A percentile compares a stretch with the other conserved stretches of the same genome.
These are phyloP conservation scores for Theodoxus fluviatilis DNA, from an alignment of 2,888 invertebrate species.

Conservation along the genomic window DNA sequence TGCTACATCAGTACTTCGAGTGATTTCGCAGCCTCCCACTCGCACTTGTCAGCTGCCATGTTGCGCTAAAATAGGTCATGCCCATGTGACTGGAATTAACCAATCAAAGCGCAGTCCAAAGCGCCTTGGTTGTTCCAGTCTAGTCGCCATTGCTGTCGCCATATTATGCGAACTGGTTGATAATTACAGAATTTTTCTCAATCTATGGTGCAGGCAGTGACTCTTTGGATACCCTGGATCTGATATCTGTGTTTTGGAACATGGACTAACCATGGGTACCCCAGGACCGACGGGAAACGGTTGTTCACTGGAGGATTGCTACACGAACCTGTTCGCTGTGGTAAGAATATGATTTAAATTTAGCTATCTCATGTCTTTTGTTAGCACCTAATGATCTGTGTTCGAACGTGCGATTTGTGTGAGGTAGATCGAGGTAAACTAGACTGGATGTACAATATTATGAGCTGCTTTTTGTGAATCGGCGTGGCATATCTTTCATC, in stretches of 20 bases:
- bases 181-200: slow-evolving; percentile 49
- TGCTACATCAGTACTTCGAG: too few species aligned
- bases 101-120: slow-evolving; percentile 60
- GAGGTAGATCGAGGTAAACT: too few species aligned
- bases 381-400: too few species aligned
- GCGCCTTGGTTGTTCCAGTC: slow-evolving; percentile 69
- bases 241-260: slow-evolving; percentile 43
- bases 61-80: too few species aligned
- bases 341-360: slow-evolving; percentile 75
- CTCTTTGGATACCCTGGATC: slow-evolving; percentile 44
- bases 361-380: too few species aligned
- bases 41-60: too few species aligned
- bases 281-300: slow-evolving; percentile 86
- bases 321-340: slow-evolving; percentile 99
- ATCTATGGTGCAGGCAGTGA: slow-evolving; percentile 46
- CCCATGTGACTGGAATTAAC: slow-evolving; percentile 57
- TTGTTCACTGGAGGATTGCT: slow-evolving; percentile 99
- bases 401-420: too few species aligned
- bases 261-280: slow-evolving; percentile 97
- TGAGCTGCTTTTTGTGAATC: too few species aligned
- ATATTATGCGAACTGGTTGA: slow-evolving; percentile 81
- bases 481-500: too few species aligned
- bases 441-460: too few species aligned
- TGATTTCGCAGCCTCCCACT: too few species aligned
- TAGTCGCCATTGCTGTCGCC: slow-evolving; percentile 92